phyloP scores from a whole-genome alignment of 2,113 vertebrate genomes.

The Aldabrachelys gigantea region DNA sequence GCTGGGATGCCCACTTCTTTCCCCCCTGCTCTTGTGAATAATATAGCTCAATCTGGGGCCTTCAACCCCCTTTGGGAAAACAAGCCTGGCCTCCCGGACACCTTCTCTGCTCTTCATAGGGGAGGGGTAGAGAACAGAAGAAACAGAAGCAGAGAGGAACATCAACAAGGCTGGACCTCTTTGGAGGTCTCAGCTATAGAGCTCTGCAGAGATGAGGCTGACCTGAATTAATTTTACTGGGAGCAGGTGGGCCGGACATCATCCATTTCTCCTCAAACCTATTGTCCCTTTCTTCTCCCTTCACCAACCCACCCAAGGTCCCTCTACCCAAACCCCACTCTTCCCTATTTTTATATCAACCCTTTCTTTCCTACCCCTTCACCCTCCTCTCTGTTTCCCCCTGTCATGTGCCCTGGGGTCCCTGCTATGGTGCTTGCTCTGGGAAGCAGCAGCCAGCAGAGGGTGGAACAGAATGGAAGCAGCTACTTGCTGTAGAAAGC shows the following conservation, averaged over 20 bases:
- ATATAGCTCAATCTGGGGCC: background rate
- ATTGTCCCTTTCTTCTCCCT: background rate
- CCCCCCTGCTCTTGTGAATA: background rate
- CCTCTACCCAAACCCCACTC: background rate
- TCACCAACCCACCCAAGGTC: background rate
- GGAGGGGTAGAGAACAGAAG: background rate
- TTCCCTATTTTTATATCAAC: background rate
- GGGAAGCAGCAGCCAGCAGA: background rate
- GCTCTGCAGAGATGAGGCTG: background rate
- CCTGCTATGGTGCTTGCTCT: background rate
- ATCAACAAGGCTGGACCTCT: background rate
- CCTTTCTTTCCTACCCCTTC: background rate
- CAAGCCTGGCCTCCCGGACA: background rate
- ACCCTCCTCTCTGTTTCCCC: background rate
- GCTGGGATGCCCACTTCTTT: background rate
- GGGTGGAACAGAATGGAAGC: background rate
- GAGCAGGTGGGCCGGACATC: background rate
- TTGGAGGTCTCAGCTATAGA: background rate
- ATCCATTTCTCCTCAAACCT: background rate
- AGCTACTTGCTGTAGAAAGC: background rate
- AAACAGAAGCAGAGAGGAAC: background rate
- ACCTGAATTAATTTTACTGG: background rate
- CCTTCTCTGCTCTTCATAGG: background rate
- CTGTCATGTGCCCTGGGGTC: background rate
- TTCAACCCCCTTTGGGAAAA: background rate